Evolutionary conservation across 2,113 vertebrate genomes (phyloP), one percentile per base, ranked within the genome.

Genomic region (Phyllopteryx taeniolatus): DNA sequence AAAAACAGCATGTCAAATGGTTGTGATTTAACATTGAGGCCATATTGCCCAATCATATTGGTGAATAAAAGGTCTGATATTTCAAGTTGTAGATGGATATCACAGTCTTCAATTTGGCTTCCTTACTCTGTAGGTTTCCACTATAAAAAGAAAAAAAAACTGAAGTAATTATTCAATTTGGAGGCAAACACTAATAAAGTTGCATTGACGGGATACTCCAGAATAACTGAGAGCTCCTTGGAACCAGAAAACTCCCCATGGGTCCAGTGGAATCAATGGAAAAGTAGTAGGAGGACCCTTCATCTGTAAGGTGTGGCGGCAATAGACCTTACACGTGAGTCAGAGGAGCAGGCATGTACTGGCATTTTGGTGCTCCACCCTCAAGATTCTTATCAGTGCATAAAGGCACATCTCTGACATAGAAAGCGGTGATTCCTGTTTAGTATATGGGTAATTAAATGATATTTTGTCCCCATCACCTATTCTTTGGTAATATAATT

Each of bases 261-360:
- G 78, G 86, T 77, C 70, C 68, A 19, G 44, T 71, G 78, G 74
- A 85, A 73, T 84, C 82, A 85, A 87, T 89, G 85, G 81, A 79
- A 84, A 70, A 79, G 85, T 87, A 89, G 85, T 84, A 74, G 83
- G 83, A 88, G 84, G 88, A 75, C 79, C 81, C 71, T 83, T 89
- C 80, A 78, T 86, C 79, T 82, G 69, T 71, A 83, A 90, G 85
- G 80, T 85, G 87, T 86, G 87, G 87, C 83, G 72, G 77, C 84
- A 86, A 53, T 83, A 83, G 80, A 90, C 83, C 86, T 86, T 88
- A 83, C 85, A 73, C 80, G 83, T 92, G 90, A 91, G 82, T 92
- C 89, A 92, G 78, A 79, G 79, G 68, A 73, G 74, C 75, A 81
- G 84, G 77, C 91, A 79, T 87, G 89, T 85, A 81, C 81, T 88